A percentile compares a stretch with the other conserved stretches of the same genome.
Conservation (phyloP, 2,113 vertebrate genomes). For the Crotalus horridus region DNA sequence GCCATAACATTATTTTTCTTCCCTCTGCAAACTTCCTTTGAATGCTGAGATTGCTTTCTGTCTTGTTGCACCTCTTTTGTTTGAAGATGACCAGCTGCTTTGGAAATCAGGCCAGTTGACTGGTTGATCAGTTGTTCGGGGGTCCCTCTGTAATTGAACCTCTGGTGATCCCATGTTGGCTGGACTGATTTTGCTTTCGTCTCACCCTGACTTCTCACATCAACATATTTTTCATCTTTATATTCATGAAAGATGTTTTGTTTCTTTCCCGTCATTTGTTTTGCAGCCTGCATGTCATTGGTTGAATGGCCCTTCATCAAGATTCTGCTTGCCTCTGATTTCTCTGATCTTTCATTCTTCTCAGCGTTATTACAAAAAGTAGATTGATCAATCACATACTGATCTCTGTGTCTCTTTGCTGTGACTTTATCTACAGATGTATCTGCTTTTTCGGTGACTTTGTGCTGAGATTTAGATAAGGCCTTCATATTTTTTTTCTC, state of each 20-base stretch:
- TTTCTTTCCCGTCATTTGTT: conserved; percentile 39
- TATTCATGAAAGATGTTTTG: conserved; percentile 20
- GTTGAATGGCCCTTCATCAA: conserved; percentile 13
- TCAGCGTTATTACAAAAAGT: conserved; percentile 17
- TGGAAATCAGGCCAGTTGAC: conserved; percentile 8
- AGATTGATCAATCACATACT: conserved; percentile 26
- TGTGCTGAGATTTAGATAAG: conserved; percentile 61
- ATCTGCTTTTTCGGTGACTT: conserved; percentile 29
- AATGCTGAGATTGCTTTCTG: conserved; percentile 32
- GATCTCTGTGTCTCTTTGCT: conserved; percentile 27
- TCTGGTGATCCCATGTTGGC: conserved; percentile 15
- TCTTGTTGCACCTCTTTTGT: conserved; percentile 48
- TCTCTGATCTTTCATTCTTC: conserved; percentile 38
- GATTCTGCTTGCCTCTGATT: conserved; percentile 26
- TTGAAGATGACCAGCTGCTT: conserved; percentile 30
- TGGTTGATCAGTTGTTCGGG: conserved; percentile 16
- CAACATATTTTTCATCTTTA: conserved; percentile 34
- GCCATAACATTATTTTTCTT: conserved; percentile 37
- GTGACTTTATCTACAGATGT: conserved; percentile 21
- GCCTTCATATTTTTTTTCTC: conserved; percentile 67
- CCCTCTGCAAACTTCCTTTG: conserved; percentile 38
- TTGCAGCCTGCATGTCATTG: conserved; percentile 1
- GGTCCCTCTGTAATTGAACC: not conserved
- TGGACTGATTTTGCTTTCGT: conserved; percentile 26
- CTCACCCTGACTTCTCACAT: conserved; percentile 25